Percentiles rank a stretch among this genome's conserved stretches.
phyloP scores from a whole-genome alignment of 1,140 invertebrate species.

The Drosophila pandora region DNA sequence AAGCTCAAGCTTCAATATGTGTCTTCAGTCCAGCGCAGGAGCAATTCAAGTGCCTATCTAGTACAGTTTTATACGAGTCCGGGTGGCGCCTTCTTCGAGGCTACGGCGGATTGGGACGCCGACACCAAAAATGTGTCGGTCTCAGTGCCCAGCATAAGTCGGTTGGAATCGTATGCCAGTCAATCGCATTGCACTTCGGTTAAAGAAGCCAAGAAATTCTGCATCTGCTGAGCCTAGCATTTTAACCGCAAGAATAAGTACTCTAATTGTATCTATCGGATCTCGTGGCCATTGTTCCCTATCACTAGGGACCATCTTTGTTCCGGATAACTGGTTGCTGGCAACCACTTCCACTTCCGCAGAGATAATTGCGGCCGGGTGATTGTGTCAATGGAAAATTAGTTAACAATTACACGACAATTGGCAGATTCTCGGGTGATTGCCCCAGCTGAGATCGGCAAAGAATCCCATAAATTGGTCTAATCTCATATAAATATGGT shows the following conservation, averaged over 20 bases:
- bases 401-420: constrained; percentile 68
- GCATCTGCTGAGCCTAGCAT: constrained; percentile 78
- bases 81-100: constrained; percentile 85
- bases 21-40: constrained; percentile 17
- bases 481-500: constrained; percentile 4
- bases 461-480: background rate
- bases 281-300: constrained; percentile 50
- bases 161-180: constrained; percentile 86
- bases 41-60: constrained; percentile 9
- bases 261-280: constrained; percentile 23
- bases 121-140: constrained; percentile 46
- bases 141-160: constrained; percentile 84
- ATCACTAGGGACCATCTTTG: constrained; percentile 50
- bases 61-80: constrained; percentile 48
- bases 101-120: constrained; percentile 84
- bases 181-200: constrained; percentile 84
- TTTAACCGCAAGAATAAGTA: constrained; percentile 8
- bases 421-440: constrained; percentile 33
- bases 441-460: constrained; percentile 2
- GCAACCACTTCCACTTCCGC: constrained; percentile 35
- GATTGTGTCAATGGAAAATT: constrained; percentile 57
- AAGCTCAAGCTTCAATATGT: constrained; percentile 21
- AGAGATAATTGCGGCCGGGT: constrained; percentile 30
- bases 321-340: constrained; percentile 10
- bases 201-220: constrained; percentile 85